These are phyloP conservation scores for Aix galericulata DNA, from an alignment of 2,113 vertebrate species.

Conservation along the genomic window DNA sequence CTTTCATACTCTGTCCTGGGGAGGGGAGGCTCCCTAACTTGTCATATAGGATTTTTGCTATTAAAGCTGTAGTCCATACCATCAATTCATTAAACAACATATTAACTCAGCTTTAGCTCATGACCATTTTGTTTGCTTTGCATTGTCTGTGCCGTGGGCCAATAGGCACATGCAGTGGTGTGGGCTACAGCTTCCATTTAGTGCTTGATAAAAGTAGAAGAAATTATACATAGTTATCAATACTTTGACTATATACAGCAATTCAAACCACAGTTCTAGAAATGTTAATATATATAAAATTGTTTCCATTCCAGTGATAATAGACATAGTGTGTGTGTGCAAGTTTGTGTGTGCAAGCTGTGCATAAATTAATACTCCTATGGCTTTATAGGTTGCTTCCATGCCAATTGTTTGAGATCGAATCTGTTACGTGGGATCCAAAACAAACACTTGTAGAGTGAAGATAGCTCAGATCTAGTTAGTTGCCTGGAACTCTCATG, in stretches of 20 bases:
- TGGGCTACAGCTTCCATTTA: not conserved
- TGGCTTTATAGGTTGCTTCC: not conserved
- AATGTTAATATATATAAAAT: not conserved
- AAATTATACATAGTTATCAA: not conserved
- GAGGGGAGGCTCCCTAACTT: not conserved
- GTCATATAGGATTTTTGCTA: not conserved
- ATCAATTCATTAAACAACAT: not conserved
- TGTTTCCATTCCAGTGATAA: not conserved
- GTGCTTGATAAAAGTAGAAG: not conserved
- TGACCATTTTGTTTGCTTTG: not conserved
- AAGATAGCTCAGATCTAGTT: not conserved
- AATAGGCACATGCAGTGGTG: not conserved
- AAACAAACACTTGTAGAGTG: not conserved
- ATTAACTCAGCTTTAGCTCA: not conserved
- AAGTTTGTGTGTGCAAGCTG: not conserved
- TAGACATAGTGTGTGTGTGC: not conserved
- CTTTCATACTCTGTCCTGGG: not conserved
- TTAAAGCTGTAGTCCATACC: accelerated
- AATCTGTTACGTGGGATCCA: not conserved
- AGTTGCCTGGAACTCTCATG: too few species aligned
- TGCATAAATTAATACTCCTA: not conserved
- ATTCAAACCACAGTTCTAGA: not conserved
- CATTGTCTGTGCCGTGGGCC: not conserved
- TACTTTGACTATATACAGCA: not conserved
- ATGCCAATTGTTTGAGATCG: not conserved